A percentile compares a stretch with the other conserved stretches of the same genome.
These are phyloP conservation scores for Parazoanthus swiftii DNA, from an alignment of 92 coral and sea anemone species.

Conservation along the genomic window DNA sequence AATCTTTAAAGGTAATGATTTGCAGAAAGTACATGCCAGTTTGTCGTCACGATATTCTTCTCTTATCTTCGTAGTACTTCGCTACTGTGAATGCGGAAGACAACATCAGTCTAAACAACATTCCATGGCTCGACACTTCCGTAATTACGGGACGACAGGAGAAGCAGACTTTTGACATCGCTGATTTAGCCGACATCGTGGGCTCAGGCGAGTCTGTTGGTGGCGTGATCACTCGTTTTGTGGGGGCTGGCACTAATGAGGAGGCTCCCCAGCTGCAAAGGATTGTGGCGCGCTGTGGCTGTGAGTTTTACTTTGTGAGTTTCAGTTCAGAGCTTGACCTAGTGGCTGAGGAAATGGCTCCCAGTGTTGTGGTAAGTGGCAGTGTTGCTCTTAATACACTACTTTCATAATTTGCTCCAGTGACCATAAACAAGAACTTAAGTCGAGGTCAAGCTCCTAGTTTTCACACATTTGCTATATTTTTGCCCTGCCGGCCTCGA, in stretches of 20 bases:
- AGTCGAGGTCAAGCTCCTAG: too few species aligned
- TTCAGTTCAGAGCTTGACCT: constrained; percentile 93
- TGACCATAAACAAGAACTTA: too few species aligned
- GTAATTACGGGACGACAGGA: constrained; percentile 86
- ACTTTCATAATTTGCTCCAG: too few species aligned
- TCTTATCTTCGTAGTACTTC: constrained; percentile 68
- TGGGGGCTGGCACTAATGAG: constrained; percentile 71
- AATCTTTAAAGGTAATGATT: too few species aligned
- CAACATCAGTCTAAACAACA: constrained; percentile 68
- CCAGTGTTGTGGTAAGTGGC: constrained; percentile 72
- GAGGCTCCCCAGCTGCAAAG: constrained; percentile 89
- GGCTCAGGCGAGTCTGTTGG: constrained; percentile 98
- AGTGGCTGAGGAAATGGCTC: constrained; percentile 75
- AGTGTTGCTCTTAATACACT: neutral
- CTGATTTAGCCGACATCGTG: constrained; percentile 88
- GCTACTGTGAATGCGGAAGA: constrained; percentile 93
- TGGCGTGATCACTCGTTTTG: constrained; percentile 78
- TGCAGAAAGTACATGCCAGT: too few species aligned
- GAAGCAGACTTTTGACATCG: constrained; percentile 83
- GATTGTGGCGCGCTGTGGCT: constrained; percentile 93
- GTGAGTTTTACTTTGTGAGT: constrained; percentile 90
- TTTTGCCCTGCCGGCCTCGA: too few species aligned
- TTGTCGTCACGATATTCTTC: neutral
- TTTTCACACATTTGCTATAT: too few species aligned
- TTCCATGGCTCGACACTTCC: constrained; percentile 89